A percentile compares a stretch with the other conserved stretches of the same genome.
phyloP scores from a whole-genome alignment of 2,797 vertebrate genomes.

The Orestias chungarensis region DNA sequence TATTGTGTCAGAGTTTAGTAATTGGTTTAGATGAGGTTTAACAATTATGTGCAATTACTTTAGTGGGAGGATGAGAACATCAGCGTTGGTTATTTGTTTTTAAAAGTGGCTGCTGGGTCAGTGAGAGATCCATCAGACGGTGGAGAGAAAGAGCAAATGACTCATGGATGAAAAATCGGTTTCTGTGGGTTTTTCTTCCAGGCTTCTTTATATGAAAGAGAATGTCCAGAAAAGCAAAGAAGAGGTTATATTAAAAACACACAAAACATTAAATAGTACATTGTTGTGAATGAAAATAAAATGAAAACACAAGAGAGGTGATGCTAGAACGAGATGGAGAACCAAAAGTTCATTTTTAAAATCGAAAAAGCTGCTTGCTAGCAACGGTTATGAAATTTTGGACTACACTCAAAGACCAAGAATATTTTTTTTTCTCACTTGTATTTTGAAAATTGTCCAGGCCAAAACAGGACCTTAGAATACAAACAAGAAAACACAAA shows the following conservation, averaged over 20 bases:
- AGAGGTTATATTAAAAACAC: constrained; percentile 5
- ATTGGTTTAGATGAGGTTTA: constrained; percentile 81
- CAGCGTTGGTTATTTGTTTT: constrained; percentile 80
- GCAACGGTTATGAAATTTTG: too few species aligned
- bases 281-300: neutral
- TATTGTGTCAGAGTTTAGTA: constrained; percentile 58
- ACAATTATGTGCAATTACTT: constrained; percentile 88
- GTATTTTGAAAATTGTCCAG: too few species aligned
- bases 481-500: neutral
- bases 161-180: constrained; percentile 33
- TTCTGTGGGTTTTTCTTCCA: constrained; percentile 15
- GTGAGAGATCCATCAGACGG: constrained; percentile 56
- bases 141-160: constrained; percentile 51
- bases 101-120: constrained; percentile 48
- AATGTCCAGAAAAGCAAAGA: constrained; percentile 21
- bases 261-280: neutral
- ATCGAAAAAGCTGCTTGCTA: too few species aligned
- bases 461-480: neutral
- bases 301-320: neutral
- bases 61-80: constrained; percentile 77
- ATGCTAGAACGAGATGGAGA: neutral
- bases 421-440: too few species aligned
- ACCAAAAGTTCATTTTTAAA: too few species aligned
- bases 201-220: constrained; percentile 18
- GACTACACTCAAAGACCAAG: too few species aligned